These are phyloP conservation scores for Ophraella communa DNA, from an alignment of 2,888 invertebrate species.

Conservation along the genomic window DNA sequence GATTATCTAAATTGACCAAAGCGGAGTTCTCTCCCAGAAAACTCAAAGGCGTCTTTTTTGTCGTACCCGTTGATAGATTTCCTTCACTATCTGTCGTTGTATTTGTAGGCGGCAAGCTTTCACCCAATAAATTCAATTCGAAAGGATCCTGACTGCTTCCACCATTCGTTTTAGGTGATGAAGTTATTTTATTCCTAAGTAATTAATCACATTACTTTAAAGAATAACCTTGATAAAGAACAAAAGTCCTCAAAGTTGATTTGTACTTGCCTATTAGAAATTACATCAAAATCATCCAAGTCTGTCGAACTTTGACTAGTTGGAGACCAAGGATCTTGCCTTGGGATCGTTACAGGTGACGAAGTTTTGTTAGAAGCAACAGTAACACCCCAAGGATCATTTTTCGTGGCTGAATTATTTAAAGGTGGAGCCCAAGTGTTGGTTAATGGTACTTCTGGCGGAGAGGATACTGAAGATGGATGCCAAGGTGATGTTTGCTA, in stretches of 20 bases:
- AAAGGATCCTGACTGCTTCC: conserved; percentile 67
- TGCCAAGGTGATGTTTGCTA: conserved; percentile 70
- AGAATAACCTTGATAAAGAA: too few relatives aligned
- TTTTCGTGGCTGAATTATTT: conserved; percentile 35
- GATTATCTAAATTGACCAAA: conserved; percentile 96
- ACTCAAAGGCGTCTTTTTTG: conserved; percentile 91
- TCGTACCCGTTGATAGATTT: conserved; percentile 62
- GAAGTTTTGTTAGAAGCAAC: conserved; percentile 29
- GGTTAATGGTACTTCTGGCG: conserved; percentile 42
- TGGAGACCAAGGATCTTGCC: conserved; percentile 64
- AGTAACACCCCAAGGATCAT: conserved; percentile 46
- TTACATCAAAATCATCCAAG: conserved; percentile 86
- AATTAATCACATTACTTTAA: too few relatives aligned
- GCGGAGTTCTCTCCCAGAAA: conserved; percentile 97
- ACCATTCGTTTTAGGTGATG: conserved; percentile 49
- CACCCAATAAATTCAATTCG: conserved; percentile 70
- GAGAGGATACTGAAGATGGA: conserved; percentile 57
- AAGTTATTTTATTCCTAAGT: conserved; percentile 35
- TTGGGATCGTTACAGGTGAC: conserved; percentile 48
- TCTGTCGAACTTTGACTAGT: conserved; percentile 65
- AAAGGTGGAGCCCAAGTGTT: conserved; percentile 66
- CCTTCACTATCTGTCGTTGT: conserved; percentile 41
- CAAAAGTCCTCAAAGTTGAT: not conserved
- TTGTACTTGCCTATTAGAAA: conserved; percentile 70
- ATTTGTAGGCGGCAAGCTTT: conserved; percentile 56